These are phyloP conservation scores for Diabrotica balteata DNA, from an alignment of 2,888 invertebrate genomes.

Conservation along the genomic window DNA sequence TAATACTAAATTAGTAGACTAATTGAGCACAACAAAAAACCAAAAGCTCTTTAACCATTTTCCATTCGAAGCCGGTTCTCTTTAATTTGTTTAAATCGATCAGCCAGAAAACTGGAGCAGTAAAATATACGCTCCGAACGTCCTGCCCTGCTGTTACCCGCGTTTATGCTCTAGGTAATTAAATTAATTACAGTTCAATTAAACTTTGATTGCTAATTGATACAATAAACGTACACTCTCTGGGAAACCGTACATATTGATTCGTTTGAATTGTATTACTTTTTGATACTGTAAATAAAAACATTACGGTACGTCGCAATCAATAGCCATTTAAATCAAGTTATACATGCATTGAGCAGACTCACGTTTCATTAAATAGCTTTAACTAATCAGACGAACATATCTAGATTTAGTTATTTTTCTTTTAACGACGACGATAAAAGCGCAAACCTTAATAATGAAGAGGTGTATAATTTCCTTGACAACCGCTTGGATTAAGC, in stretches of 20 bases:
- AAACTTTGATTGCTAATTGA: slow-evolving; percentile 27
- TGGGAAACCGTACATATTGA: slow-evolving; percentile 14
- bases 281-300: background rate
- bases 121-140: slow-evolving; percentile 11
- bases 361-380: too few species aligned
- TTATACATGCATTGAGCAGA: too few species aligned
- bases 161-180: slow-evolving; percentile 17
- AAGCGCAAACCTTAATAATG: too few species aligned
- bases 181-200: slow-evolving; percentile 26
- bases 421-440: too few species aligned
- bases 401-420: too few species aligned
- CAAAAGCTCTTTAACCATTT: background rate
- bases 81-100: slow-evolving; percentile 19
- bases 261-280: slow-evolving; percentile 7
- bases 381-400: too few species aligned
- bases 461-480: too few species aligned
- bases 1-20: too few species aligned
- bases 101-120: slow-evolving; percentile 8
- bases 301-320: background rate
- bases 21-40: too few species aligned
- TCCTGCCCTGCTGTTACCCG: slow-evolving; percentile 14
- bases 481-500: too few species aligned
- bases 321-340: too few species aligned
- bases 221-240: slow-evolving; percentile 17
- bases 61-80: background rate